These are phyloP conservation scores for Anthoscopus minutus DNA, from an alignment of 2,113 vertebrate species.

Conservation along the genomic window DNA sequence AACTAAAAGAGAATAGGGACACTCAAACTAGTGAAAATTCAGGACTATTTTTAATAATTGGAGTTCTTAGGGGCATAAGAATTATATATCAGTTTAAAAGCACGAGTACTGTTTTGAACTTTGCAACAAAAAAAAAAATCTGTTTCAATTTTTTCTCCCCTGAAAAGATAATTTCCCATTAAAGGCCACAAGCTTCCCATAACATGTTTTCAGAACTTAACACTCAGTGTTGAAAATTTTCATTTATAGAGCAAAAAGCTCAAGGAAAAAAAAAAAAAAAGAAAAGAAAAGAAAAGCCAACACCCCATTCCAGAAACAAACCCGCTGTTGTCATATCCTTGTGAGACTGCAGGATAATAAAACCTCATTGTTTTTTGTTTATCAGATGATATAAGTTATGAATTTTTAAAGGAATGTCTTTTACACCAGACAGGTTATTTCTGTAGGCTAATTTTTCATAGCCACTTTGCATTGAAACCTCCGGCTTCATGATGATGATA, in stretches of 20 bases:
- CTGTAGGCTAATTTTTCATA: constrained; percentile 42
- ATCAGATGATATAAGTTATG: neutral
- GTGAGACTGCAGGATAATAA: neutral
- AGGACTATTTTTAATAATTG: constrained; percentile 49
- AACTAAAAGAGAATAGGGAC: neutral
- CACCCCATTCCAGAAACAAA: neutral
- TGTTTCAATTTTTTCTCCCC: neutral
- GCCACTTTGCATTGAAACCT: neutral
- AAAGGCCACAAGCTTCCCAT: neutral
- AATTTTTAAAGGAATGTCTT: constrained; percentile 22
- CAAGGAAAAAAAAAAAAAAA: neutral
- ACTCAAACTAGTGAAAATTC: neutral
- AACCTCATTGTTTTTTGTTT: neutral
- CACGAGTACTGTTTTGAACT: constrained; percentile 20
- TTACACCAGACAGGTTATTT: constrained; percentile 27
- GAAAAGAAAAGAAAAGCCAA: neutral
- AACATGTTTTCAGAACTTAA: neutral
- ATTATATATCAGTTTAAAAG: constrained; percentile 28
- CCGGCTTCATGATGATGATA: constrained; percentile 15
- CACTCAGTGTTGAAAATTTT: neutral
- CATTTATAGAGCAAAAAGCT: neutral
- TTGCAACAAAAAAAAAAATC: neutral
- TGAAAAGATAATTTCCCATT: neutral
- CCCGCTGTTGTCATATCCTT: neutral
- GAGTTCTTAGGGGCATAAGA: constrained; percentile 31